These are phyloP conservation scores for Helogale parvula DNA, from an alignment of 2,113 vertebrate species.

Conservation along the genomic window DNA sequence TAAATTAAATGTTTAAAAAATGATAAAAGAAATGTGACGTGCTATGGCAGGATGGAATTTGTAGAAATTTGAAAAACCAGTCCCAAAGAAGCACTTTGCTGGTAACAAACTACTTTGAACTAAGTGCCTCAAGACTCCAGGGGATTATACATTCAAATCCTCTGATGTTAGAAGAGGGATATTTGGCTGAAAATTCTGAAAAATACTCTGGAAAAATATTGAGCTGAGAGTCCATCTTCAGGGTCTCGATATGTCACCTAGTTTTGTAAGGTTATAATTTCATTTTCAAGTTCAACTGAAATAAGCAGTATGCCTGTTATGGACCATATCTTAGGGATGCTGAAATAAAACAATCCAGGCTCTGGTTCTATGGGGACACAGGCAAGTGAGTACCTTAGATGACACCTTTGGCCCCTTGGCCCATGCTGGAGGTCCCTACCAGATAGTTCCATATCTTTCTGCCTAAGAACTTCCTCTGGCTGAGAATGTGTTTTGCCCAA, in stretches of 20 bases:
- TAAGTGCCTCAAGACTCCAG: neutral
- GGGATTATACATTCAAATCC: neutral
- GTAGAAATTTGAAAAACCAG: neutral
- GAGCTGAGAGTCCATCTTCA: neutral
- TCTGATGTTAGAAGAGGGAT: neutral
- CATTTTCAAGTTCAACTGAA: neutral
- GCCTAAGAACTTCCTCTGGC: neutral
- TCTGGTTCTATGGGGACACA: neutral
- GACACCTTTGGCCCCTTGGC: accelerated
- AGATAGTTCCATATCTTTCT: neutral
- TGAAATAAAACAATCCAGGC: neutral
- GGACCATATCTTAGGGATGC: accelerated
- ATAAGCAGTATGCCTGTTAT: neutral
- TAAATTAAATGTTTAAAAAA: neutral
- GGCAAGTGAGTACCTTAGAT: neutral
- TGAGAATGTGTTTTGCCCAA: neutral
- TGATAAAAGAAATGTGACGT: neutral
- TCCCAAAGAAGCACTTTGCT: neutral
- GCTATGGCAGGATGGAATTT: neutral
- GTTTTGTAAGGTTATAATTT: neutral
- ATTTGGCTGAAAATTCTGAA: neutral
- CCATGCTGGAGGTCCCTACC: neutral
- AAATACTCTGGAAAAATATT: neutral
- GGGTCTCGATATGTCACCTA: neutral
- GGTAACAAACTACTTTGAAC: neutral